phyloP scores from a whole-genome alignment of 35 echinoderm and acorn worm species.

The Eucidaris tribuloides region DNA sequence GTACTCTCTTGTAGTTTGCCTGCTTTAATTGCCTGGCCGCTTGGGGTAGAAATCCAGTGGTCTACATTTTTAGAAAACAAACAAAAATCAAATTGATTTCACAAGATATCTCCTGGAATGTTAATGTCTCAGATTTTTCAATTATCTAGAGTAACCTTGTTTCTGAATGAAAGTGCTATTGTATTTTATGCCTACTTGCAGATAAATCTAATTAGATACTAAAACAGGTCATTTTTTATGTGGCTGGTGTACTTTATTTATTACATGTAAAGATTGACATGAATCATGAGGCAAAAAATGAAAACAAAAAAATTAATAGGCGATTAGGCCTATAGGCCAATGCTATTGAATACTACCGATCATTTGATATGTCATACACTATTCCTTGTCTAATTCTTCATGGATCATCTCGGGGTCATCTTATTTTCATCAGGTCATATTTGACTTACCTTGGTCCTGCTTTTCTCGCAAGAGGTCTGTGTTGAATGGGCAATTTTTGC shows the following conservation, averaged over 20 bases:
- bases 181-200: too few species aligned
- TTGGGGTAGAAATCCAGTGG: neutral
- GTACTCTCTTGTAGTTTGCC: neutral
- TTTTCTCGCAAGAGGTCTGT: neutral
- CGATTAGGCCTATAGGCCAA: neutral
- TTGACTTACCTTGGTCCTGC: neutral
- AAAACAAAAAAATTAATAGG: neutral
- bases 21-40: neutral
- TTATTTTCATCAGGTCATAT: neutral
- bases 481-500: neutral
- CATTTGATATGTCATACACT: neutral
- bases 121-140: neutral
- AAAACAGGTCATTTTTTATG: neutral
- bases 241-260: neutral
- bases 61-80: slow-evolving; percentile 1
- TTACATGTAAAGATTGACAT: neutral
- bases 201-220: too few species aligned
- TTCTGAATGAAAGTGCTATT: neutral
- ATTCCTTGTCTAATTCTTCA: neutral
- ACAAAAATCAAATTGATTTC: neutral
- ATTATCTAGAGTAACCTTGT: neutral
- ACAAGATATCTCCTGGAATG: neutral
- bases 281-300: neutral
- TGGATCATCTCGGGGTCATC: neutral
- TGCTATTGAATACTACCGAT: neutral